A percentile compares a stretch with the other conserved stretches of the same genome.
Conservation (phyloP, 2,797 vertebrate species). For the Arctocebus calabarensis region DNA sequence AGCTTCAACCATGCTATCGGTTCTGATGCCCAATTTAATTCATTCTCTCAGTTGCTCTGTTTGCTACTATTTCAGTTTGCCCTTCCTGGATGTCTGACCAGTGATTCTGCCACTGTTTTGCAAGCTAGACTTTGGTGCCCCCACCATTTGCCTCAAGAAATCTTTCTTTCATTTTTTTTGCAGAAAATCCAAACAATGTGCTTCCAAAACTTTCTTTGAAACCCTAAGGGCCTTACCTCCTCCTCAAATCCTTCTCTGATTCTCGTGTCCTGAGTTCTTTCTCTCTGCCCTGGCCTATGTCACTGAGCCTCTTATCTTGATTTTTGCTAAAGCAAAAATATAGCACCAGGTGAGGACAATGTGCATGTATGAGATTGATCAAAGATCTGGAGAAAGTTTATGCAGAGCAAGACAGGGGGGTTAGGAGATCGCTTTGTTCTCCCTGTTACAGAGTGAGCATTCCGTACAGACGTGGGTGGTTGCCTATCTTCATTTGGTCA, state of each 20-base stretch:
- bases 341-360: not conserved
- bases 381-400: not conserved
- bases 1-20: not conserved
- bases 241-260: not conserved
- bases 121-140: not conserved
- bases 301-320: not conserved
- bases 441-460: not conserved
- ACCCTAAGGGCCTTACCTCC: not conserved
- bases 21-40: not conserved
- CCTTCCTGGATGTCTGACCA: not conserved
- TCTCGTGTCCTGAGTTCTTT: not conserved
- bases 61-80: not conserved
- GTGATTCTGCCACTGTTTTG: not conserved
- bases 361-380: not conserved
- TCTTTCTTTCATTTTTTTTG: not conserved
- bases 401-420: not conserved
- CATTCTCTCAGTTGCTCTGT: not conserved
- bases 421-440: not conserved
- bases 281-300: not conserved
- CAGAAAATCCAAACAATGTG: slow-evolving; percentile 21
- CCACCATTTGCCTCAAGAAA: not conserved
- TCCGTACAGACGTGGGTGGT: not conserved
- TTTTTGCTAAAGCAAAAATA: not conserved
- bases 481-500: not conserved
- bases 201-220: not conserved